These are phyloP conservation scores for Sylvicapra grimmia DNA, from an alignment of 2,113 vertebrate genomes.

Conservation along the genomic window DNA sequence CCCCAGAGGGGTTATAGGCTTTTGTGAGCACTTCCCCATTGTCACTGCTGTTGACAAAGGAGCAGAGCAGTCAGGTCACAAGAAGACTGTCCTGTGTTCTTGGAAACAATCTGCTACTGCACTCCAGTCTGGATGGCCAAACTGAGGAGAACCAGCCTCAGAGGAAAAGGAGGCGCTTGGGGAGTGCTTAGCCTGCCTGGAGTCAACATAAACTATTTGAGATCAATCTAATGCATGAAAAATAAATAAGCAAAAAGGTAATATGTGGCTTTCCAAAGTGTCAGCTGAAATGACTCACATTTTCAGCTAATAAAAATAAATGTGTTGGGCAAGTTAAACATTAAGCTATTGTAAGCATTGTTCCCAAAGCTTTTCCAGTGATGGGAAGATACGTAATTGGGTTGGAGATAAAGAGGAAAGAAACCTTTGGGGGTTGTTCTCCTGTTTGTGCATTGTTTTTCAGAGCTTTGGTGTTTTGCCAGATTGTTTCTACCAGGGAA, in stretches of 20 bases:
- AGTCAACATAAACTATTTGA: background rate
- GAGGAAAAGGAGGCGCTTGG: background rate
- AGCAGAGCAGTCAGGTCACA: background rate
- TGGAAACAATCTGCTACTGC: background rate
- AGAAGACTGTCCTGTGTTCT: background rate
- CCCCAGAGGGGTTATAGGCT: background rate
- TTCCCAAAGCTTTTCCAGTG: background rate
- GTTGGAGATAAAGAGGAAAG: background rate
- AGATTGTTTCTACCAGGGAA: background rate
- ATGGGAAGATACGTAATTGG: background rate
- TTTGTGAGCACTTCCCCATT: background rate
- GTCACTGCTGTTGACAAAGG: background rate
- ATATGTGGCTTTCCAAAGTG: background rate
- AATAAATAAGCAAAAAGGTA: background rate
- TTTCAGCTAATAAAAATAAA: background rate
- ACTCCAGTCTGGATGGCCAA: background rate
- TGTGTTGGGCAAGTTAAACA: background rate
- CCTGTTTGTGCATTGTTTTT: background rate
- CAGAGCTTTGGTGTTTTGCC: background rate
- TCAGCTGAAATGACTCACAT: background rate
- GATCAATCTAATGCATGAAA: background rate
- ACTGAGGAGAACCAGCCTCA: background rate
- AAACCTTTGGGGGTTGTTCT: background rate
- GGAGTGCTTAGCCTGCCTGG: background rate
- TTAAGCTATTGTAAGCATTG: background rate